Evolutionary conservation across 2,888 invertebrate species (phyloP), one percentile per base, ranked within the genome.

Genomic region (Tryphoninae sp.): DNA sequence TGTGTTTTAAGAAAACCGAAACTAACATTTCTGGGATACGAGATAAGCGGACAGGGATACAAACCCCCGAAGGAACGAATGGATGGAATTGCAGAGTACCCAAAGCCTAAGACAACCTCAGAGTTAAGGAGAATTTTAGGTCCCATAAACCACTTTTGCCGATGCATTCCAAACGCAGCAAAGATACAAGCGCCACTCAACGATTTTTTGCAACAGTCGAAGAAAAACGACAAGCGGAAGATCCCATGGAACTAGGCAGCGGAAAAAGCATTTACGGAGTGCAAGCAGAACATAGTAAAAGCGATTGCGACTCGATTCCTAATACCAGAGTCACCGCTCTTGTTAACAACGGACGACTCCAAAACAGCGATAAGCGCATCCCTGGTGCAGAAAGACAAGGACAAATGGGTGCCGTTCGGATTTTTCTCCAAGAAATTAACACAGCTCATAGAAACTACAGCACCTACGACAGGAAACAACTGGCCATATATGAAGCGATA

Each of bases 171-270:
- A 0, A n/a, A 64, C 2, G 26, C 53, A 2, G 64, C 75, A n/a
- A 7, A 26, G 6, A 2, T 33, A 1, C 58, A 75, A 40, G 58
- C 55, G 1, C 45, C 23, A 9, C 22, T 65, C 2, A 59, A 58
- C 13, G 58, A 42, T 2, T 40, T 59, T 4, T 11, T 72, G 3
- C 40, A 40, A 3, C 58, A 71, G 40, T 71, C 58, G 3, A 58
- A 58, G 16, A 71, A 71, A 11, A 71, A 71, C 58, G 71, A 71
- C 40, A 40, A 71, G n/a, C 13, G 58, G 0, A 22, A 22, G 4
- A n/a, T 71, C 2, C 58, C 58, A 2, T 71, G 53, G 59, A 64
- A 11, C 26, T n/a, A n/a, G 13, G 53, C 42, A 45, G 7, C 7
- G 0, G 55, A 55, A 19, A 19, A 19, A 8, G 55, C 55, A 19